Conservation (phyloP, 2,797 vertebrate species). For the Synaphobranchus kaupii region DNA sequence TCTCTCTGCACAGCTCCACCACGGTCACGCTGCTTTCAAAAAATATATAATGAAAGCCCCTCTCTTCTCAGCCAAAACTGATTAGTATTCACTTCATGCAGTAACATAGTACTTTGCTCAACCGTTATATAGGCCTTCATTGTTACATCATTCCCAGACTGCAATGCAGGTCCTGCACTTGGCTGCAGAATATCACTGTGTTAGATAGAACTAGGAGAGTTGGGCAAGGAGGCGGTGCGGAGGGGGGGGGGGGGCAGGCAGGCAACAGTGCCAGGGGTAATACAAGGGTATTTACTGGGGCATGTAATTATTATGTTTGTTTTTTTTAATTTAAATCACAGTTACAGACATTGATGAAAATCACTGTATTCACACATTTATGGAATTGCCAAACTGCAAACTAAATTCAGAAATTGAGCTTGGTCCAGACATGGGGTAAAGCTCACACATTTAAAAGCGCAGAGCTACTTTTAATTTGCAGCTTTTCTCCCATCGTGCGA, state of each 20-base stretch:
- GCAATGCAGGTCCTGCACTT: too few species aligned
- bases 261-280: not conserved
- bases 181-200: too few species aligned
- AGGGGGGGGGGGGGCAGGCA: too few species aligned
- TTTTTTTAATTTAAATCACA: not conserved
- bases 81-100: not conserved
- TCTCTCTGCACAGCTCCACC: not conserved
- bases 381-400: not conserved
- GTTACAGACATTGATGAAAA: not conserved
- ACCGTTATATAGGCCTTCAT: not conserved
- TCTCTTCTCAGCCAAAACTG: not conserved
- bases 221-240: too few species aligned
- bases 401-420: not conserved
- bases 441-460: not conserved
- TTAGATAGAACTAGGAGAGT: too few species aligned
- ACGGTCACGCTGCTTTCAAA: not conserved
- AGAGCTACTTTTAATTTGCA: not conserved
- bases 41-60: not conserved
- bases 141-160: not conserved
- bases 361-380: not conserved
- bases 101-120: not conserved
- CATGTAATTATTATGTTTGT: not conserved
- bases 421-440: not conserved
- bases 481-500: not conserved
- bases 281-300: not conserved